Evolutionary conservation across 2,113 vertebrate genomes (phyloP).

Genomic region (Poeciliopsis occidentalis): DNA sequence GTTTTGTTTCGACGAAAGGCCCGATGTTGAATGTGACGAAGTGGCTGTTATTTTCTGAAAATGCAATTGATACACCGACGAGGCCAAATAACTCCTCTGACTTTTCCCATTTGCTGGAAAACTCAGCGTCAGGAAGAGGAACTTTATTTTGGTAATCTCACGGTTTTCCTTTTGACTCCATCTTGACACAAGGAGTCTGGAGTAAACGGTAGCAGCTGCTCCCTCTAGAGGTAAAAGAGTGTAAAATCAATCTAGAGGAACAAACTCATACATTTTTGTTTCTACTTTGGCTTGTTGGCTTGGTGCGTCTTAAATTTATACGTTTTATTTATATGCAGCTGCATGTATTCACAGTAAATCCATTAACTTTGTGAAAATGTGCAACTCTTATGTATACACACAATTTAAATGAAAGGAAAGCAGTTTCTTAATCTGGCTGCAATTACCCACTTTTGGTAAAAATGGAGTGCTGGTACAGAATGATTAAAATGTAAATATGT

Average conservation of each 20-base stretch:
- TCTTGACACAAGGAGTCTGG: conserved; percentile 1
- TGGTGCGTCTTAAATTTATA: not conserved
- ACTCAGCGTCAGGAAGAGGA: not conserved
- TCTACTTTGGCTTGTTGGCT: not conserved
- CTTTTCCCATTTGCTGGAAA: not conserved
- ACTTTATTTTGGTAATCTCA: conserved; percentile 37
- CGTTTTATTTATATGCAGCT: not conserved
- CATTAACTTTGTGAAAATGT: not conserved
- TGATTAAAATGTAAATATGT: not conserved
- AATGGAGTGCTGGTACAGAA: too few relatives aligned
- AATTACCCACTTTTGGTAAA: too few relatives aligned
- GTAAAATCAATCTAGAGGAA: not conserved
- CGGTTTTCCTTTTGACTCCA: not conserved
- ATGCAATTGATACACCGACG: not conserved
- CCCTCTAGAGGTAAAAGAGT: conserved; percentile 41
- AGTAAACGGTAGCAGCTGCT: conserved; percentile 12
- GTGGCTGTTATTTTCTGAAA: not conserved
- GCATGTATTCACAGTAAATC: not conserved
- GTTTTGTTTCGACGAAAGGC: not conserved
- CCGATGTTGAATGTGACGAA: not conserved
- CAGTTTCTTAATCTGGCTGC: not conserved
- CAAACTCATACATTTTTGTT: not conserved
- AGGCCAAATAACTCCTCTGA: not conserved
- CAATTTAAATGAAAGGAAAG: not conserved
- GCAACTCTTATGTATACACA: not conserved